Evolutionary conservation across 1,140 invertebrate species (phyloP), one percentile per base, ranked within the genome.

Genomic region (Hermetia illucens): DNA sequence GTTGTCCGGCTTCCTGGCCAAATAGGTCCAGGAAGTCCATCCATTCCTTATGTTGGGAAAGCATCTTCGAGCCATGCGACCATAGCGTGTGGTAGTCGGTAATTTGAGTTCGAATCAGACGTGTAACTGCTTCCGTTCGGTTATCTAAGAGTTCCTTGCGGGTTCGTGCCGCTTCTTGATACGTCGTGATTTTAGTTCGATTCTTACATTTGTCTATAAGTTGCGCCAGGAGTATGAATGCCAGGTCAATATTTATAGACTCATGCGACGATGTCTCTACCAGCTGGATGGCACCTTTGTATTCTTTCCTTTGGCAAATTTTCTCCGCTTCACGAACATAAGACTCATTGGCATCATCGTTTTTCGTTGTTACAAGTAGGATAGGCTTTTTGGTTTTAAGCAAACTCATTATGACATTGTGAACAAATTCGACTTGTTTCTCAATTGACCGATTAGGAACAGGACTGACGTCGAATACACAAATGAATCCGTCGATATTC

Each of bases 241-340:
- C 87, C 43, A 86, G 65, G 55, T 97, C 93, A 13, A 96, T 84
- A 63, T 98, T 98, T 33, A 98, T 88, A 61, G 94, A 96, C 53
- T 95, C 86, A 53, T 96, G 90, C 6, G 92, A 81, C 10, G 91
- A 96, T 0, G 91, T 93, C 69, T 97, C 93, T 22, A 98, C 78
- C 30, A 97, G 65, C 1, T 84, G 77, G 47, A 97, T 86, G 44
- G 72, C 69, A 40, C 79, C 77, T 57, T 90, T 92, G 53, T 90
- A 93, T 61, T 97, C 92, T 61, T 93, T 94, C 19, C 89, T 70
- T 52, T 79, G 77, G 1, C 91, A 71, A 30, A 97, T 65, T 52
- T 81, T 81, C 52, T 95, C 89, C 0, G 82, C 88, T 62, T 96
- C 92, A 32, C 83, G 75, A 0, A 93, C 73, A 44, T 84, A 91